These are phyloP conservation scores for Trissoscelio sp. DNA, from an alignment of 2,888 invertebrate species.

Conservation along the genomic window DNA sequence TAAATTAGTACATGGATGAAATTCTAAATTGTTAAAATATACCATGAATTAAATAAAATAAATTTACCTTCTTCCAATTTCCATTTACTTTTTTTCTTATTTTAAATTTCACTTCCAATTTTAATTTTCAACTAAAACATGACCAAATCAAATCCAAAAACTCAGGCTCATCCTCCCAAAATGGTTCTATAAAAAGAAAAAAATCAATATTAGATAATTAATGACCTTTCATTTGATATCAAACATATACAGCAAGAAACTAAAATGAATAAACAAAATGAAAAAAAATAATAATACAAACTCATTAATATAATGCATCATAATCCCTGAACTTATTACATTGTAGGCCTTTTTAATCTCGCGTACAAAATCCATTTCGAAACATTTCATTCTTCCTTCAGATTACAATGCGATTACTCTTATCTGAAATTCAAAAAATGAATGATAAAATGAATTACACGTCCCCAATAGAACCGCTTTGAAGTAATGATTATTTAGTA, in stretches of 20 bases:
- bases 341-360: background rate
- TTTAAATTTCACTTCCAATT: no score
- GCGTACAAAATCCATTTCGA: conserved; percentile 21
- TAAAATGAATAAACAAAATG: background rate
- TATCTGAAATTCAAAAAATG: conserved; percentile 30
- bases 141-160: no score
- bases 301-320: background rate
- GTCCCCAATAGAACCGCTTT: background rate
- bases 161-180: no score
- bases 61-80: no score
- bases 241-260: background rate
- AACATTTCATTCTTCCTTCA: conserved; percentile 22
- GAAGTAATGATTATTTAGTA: background rate
- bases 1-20: background rate
- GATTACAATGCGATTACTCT: conserved; percentile 26
- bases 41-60: no score
- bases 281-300: background rate
- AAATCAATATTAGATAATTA: background rate
- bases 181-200: background rate
- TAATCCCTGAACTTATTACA: no score
- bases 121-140: no score
- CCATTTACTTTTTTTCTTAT: no score
- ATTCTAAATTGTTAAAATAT: no score
- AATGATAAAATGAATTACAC: conserved; percentile 15
- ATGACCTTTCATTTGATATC: background rate